phyloP scores from a whole-genome alignment of 2,888 invertebrate species.

The Hermaeophaga mercurialis region DNA sequence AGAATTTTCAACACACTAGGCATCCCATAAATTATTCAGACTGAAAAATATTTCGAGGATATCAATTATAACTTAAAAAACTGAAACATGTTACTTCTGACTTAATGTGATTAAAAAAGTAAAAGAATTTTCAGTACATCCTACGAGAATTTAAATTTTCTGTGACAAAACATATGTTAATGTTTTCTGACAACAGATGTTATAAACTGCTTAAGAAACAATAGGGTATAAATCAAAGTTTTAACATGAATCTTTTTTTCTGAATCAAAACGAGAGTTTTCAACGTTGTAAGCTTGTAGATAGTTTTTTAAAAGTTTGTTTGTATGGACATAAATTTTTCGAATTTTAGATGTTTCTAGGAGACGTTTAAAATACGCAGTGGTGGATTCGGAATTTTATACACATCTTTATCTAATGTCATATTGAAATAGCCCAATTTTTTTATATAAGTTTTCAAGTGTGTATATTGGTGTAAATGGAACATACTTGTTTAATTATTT shows the following conservation, averaged over 20 bases:
- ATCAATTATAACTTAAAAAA: too few relatives aligned
- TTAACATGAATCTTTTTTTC: conserved; percentile 11
- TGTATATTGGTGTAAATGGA: too few relatives aligned
- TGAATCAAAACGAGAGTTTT: conserved; percentile 17
- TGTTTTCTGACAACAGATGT: conserved; percentile 43
- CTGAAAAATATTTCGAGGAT: too few relatives aligned
- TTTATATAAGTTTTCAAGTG: too few relatives aligned
- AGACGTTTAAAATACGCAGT: too few relatives aligned
- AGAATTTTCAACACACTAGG: too few relatives aligned
- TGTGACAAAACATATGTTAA: conserved; percentile 48
- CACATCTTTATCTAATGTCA: too few relatives aligned
- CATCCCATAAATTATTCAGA: too few relatives aligned
- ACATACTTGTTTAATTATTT: too few relatives aligned
- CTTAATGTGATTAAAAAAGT: conserved; percentile 13
- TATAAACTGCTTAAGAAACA: conserved; percentile 43
- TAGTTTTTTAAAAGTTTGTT: conserved; percentile 17
- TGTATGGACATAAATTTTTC: not conserved
- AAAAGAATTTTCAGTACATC: conserved; percentile 31
- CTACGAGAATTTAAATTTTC: conserved; percentile 41
- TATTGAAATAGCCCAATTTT: too few relatives aligned
- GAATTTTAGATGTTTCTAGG: not conserved
- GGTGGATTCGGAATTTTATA: too few relatives aligned
- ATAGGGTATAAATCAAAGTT: conserved; percentile 43
- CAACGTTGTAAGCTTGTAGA: conserved; percentile 15
- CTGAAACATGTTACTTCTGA: too few relatives aligned